phyloP scores from a whole-genome alignment of 1,140 invertebrate genomes.

The Vanessa tameamea region DNA sequence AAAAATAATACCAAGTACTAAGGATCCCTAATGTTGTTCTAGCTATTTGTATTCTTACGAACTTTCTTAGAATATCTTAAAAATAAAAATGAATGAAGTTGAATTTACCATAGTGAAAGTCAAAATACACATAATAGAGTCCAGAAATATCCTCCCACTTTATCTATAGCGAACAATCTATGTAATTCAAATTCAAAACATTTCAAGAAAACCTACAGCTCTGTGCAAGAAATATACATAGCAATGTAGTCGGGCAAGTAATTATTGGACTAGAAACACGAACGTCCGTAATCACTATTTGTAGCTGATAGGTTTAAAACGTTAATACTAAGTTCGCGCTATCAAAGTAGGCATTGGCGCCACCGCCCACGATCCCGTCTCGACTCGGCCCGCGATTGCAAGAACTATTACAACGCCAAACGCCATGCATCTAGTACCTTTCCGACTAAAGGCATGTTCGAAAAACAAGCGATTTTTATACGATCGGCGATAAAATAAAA shows the following conservation, averaged over 20 bases:
- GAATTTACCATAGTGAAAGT: no score
- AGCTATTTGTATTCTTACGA: no score
- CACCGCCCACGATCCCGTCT: slow-evolving; percentile 67
- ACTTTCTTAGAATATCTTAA: no score
- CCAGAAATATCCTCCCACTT: neutral
- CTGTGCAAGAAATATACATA: slow-evolving; percentile 42
- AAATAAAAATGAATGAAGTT: no score
- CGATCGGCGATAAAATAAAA: neutral
- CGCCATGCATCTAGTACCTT: slow-evolving; percentile 34
- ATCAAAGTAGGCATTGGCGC: slow-evolving; percentile 67
- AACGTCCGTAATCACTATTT: slow-evolving; percentile 60
- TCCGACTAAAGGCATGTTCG: slow-evolving; percentile 11
- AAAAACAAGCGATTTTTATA: neutral
- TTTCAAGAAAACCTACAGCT: slow-evolving; percentile 33
- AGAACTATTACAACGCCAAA: slow-evolving; percentile 61
- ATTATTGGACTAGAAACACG: slow-evolving; percentile 60
- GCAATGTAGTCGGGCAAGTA: slow-evolving; percentile 44
- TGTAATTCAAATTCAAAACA: slow-evolving; percentile 31
- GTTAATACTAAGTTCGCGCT: slow-evolving; percentile 60
- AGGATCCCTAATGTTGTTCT: no score
- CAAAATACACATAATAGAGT: no score
- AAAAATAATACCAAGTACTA: no score
- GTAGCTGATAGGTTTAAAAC: slow-evolving; percentile 56
- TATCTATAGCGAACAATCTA: slow-evolving; percentile 7
- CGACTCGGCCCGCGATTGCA: slow-evolving; percentile 54